A percentile compares a stretch with the other conserved stretches of the same genome.
Conservation (phyloP, 2,888 invertebrate genomes). For the Acleris holmiana region DNA sequence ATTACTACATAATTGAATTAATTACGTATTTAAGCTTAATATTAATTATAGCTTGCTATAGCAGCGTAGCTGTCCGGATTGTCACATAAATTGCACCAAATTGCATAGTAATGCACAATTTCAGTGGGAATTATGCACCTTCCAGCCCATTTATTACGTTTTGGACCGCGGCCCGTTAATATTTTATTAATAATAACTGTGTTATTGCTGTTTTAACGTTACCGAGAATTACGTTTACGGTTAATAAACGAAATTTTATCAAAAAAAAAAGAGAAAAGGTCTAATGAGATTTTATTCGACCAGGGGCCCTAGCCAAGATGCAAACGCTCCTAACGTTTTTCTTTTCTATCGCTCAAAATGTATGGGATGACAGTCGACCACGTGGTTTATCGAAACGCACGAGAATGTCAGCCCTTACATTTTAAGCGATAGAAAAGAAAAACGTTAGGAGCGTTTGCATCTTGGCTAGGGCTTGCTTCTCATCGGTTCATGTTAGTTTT, state of each 20-base stretch:
- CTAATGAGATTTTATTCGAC: neutral
- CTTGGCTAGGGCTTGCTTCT: no score
- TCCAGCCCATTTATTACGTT: constrained; percentile 28
- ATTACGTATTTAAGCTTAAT: constrained; percentile 22
- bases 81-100: constrained; percentile 28
- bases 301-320: no score
- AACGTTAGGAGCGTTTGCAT: no score
- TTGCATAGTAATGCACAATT: constrained; percentile 34
- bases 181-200: constrained; percentile 34
- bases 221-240: constrained; percentile 1
- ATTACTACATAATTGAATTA: constrained; percentile 15
- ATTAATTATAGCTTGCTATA: constrained; percentile 23
- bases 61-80: constrained; percentile 9
- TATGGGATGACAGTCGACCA: no score
- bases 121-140: constrained; percentile 32
- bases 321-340: no score
- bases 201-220: constrained; percentile 10
- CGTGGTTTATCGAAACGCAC: no score
- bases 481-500: no score
- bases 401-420: no score
- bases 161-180: constrained; percentile 16
- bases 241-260: neutral
- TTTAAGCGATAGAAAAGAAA: no score
- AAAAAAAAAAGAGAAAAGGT: neutral
- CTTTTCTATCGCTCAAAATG: no score